A percentile compares a stretch with the other conserved stretches of the same genome.
Evolutionary conservation across 1,140 invertebrate species (phyloP).

Genomic region (Stegodyphus mimosarum): DNA sequence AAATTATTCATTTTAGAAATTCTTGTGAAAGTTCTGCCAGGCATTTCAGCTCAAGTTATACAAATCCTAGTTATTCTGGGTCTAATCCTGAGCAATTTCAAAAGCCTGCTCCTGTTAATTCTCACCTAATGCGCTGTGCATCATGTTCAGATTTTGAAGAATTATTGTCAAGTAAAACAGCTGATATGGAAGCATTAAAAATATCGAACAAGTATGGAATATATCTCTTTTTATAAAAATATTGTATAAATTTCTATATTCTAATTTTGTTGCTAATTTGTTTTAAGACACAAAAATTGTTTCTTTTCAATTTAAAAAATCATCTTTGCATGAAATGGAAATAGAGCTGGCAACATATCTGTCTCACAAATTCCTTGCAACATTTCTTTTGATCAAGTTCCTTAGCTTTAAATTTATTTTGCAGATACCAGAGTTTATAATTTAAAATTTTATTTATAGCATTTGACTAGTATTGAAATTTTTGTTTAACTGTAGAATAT

Average conservation of each 20-base stretch:
- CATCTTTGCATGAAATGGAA: no score
- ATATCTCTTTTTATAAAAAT: neutral
- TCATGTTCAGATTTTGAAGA: constrained; percentile 59
- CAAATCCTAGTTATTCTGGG: constrained; percentile 8
- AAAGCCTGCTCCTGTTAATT: constrained; percentile 43
- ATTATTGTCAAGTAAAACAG: constrained; percentile 18
- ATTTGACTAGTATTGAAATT: no score
- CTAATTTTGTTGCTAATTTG: neutral
- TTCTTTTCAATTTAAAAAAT: no score
- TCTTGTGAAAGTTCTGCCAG: neutral
- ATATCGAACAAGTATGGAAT: constrained; percentile 27
- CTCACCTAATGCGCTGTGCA: constrained; percentile 45
- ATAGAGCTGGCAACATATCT: no score
- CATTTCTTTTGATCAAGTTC: no score
- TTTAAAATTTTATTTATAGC: no score
- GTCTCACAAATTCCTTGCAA: no score
- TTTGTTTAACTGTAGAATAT: no score
- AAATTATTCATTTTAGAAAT: no score
- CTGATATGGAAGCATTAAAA: constrained; percentile 14
- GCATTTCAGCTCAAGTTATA: neutral
- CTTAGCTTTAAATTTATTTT: no score
- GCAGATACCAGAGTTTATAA: no score
- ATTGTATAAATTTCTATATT: neutral
- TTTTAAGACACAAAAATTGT: neutral
- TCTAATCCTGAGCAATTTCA: constrained; percentile 35